Percentiles rank a stretch among this genome's conserved stretches.
Conservation (phyloP, 2,888 invertebrate species). For the Anaspis maculata region DNA sequence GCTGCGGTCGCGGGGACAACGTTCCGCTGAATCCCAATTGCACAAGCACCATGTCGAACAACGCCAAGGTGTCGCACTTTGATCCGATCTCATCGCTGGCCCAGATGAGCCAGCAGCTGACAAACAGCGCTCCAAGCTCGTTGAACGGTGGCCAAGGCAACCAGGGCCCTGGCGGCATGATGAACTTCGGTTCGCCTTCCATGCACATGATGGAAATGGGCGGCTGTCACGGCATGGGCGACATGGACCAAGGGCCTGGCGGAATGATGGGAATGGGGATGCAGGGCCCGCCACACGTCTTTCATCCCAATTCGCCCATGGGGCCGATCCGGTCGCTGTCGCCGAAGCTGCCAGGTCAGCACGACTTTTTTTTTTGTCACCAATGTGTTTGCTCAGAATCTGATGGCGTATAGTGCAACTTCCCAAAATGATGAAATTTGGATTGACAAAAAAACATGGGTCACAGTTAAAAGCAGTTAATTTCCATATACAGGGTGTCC, state of each 20-base stretch:
- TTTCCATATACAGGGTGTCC: too few species aligned
- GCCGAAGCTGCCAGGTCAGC: constrained; percentile 59
- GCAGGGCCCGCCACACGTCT: constrained; percentile 40
- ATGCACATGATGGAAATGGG: constrained; percentile 44
- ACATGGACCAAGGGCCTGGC: constrained; percentile 33
- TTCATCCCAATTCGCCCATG: constrained; percentile 39
- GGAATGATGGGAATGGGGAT: constrained; percentile 39
- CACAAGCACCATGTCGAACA: constrained; percentile 47
- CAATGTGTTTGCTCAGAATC: too few species aligned
- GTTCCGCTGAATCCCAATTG: constrained; percentile 60
- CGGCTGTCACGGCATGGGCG: constrained; percentile 38
- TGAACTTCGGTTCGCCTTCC: constrained; percentile 48
- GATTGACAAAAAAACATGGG: too few species aligned
- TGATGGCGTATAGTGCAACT: too few species aligned
- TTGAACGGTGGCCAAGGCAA: constrained; percentile 49
- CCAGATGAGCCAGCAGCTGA: constrained; percentile 90
- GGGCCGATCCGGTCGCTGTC: constrained; percentile 48
- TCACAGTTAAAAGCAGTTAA: too few species aligned
- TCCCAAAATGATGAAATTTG: too few species aligned
- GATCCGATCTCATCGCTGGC: constrained; percentile 91
- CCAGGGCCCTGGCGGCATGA: constrained; percentile 45
- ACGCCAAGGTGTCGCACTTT: constrained; percentile 63
- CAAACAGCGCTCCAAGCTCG: constrained; percentile 62
- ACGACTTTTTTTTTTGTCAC: too few species aligned
- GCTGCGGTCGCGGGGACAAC: constrained; percentile 50